Evolutionary conservation across 2,113 vertebrate genomes (phyloP).

Genomic region (Mus spicilegus): DNA sequence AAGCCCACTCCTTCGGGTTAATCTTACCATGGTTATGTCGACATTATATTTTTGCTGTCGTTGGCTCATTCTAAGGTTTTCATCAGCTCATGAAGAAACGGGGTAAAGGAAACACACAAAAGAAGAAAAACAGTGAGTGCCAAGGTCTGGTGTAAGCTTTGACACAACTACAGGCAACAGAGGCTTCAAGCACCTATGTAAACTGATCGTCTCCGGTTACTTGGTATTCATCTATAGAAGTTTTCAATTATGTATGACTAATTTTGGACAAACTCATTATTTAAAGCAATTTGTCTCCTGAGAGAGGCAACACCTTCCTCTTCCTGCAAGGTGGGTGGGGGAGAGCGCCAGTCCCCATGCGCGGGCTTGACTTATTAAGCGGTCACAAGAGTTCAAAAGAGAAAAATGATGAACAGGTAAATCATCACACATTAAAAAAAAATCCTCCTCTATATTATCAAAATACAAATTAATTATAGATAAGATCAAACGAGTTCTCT

Average conservation of each 20-base stretch:
- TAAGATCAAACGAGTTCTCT: constrained; percentile 89
- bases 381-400: constrained; percentile 90
- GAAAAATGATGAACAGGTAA: constrained; percentile 90
- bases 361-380: constrained; percentile 86
- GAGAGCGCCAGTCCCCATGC: constrained; percentile 83
- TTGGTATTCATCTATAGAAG: constrained; percentile 87
- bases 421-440: constrained; percentile 86
- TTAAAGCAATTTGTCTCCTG: constrained; percentile 92
- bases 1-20: accelerated
- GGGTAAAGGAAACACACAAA: too few species aligned
- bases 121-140: not conserved
- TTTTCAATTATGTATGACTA: constrained; percentile 93
- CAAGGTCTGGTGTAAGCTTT: not conserved
- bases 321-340: constrained; percentile 86
- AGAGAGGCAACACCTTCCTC: constrained; percentile 88
- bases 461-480: constrained; percentile 92
- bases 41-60: not conserved
- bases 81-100: not conserved
- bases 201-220: constrained; percentile 84
- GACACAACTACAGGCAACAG: not conserved
- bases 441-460: constrained; percentile 89
- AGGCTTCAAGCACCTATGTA: constrained; percentile 20
- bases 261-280: constrained; percentile 92
- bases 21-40: accelerated
- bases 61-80: not conserved